Evolutionary conservation across 2,888 invertebrate genomes (phyloP).

Genomic region (Xylota sylvarum): DNA sequence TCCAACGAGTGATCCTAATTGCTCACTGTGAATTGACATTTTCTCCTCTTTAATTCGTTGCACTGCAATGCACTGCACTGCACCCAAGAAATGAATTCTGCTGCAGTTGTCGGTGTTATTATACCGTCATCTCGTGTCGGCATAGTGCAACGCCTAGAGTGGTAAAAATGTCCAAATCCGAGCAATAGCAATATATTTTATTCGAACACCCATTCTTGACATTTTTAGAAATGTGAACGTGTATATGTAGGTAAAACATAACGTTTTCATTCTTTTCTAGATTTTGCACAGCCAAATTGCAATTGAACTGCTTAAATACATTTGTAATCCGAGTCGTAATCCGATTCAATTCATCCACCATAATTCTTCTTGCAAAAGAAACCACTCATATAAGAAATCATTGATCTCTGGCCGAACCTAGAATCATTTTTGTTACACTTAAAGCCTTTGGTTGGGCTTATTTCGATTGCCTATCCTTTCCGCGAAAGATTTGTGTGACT

Average conservation of each 20-base stretch:
- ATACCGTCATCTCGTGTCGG: constrained; percentile 27
- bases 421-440: constrained; percentile 29
- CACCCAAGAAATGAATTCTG: constrained; percentile 61
- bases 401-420: constrained; percentile 54
- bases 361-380: constrained; percentile 44
- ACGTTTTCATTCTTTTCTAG: constrained; percentile 36
- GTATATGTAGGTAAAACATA: not conserved
- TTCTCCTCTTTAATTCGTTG: not conserved
- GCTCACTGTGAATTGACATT: constrained; percentile 65
- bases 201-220: constrained; percentile 69
- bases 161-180: constrained; percentile 65
- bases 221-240: constrained; percentile 44
- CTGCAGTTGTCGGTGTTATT: constrained; percentile 6
- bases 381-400: constrained; percentile 1
- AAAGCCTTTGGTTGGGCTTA: constrained; percentile 29
- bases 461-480: constrained; percentile 63
- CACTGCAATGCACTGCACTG: constrained; percentile 29
- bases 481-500: constrained; percentile 50
- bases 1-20: constrained; percentile 66
- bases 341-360: constrained; percentile 36
- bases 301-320: constrained; percentile 72
- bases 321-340: constrained; percentile 34
- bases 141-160: constrained; percentile 61
- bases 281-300: constrained; percentile 43
- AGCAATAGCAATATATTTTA: constrained; percentile 52